A percentile compares a stretch with the other conserved stretches of the same genome.
phyloP scores from a whole-genome alignment of 2,888 invertebrate genomes.

The Athalia cordata region DNA sequence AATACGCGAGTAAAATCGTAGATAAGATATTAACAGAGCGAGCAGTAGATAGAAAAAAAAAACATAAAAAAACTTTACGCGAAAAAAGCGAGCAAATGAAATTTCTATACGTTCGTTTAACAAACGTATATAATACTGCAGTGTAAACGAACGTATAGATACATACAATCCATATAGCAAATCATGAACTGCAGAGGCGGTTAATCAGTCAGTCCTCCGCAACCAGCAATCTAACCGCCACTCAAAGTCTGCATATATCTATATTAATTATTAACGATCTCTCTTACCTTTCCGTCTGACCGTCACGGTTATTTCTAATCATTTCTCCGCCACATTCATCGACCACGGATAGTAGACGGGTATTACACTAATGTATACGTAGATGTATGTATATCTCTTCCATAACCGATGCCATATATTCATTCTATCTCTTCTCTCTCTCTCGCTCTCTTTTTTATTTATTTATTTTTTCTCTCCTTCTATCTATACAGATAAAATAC shows the following conservation, averaged over 20 bases:
- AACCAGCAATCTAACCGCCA: constrained; percentile 40
- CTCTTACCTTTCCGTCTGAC: constrained; percentile 23
- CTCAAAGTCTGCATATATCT: constrained; percentile 12
- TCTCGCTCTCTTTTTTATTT: too few relatives aligned
- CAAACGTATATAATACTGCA: too few relatives aligned
- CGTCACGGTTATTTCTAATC: constrained; percentile 15
- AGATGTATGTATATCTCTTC: too few relatives aligned
- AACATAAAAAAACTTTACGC: neutral
- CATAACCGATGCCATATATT: too few relatives aligned
- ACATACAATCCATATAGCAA: neutral
- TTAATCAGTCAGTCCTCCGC: constrained; percentile 33
- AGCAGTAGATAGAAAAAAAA: neutral
- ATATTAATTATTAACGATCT: constrained; percentile 35
- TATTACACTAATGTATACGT: too few relatives aligned
- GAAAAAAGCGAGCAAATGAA: too few relatives aligned
- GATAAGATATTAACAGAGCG: neutral
- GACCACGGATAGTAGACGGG: too few relatives aligned
- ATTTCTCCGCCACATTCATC: constrained; percentile 28
- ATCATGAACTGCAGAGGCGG: constrained; percentile 20
- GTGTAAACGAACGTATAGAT: neutral
- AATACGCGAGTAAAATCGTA: constrained; percentile 9
- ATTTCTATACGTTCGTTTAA: too few relatives aligned
- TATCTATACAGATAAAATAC: too few relatives aligned
- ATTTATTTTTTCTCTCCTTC: too few relatives aligned
- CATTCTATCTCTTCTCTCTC: too few relatives aligned